Evolutionary conservation across 2,888 invertebrate species (phyloP).

Genomic region (Stegana nigrithorax): DNA sequence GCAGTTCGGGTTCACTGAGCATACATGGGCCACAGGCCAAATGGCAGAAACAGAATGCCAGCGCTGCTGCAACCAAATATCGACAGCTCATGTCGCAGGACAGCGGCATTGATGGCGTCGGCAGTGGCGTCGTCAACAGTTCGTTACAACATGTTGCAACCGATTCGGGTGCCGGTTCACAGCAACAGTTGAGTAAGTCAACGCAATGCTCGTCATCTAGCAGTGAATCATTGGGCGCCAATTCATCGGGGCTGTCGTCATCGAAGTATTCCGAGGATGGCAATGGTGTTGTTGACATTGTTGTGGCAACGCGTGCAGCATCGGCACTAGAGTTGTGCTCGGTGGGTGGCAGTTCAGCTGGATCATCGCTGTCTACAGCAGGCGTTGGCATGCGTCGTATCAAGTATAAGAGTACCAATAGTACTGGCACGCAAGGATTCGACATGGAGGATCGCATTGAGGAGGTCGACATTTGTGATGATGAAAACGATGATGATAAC

Average conservation of each 20-base stretch:
- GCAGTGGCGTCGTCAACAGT: constrained; percentile 27
- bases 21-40: constrained; percentile 52
- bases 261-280: constrained; percentile 44
- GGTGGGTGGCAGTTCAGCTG: constrained; percentile 9
- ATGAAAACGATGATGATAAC: constrained; percentile 40
- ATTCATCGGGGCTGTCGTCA: constrained; percentile 44
- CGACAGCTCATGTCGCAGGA: constrained; percentile 65
- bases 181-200: constrained; percentile 36
- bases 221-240: constrained; percentile 61
- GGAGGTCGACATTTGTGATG: constrained; percentile 55
- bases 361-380: constrained; percentile 6
- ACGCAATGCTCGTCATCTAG: constrained; percentile 50
- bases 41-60: constrained; percentile 41
- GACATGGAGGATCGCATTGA: constrained; percentile 62
- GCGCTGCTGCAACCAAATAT: constrained; percentile 19
- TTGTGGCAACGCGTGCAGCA: constrained; percentile 41
- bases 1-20: constrained; percentile 61
- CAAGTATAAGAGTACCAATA: constrained; percentile 60
- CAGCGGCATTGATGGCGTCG: constrained; percentile 66
- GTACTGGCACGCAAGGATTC: constrained; percentile 55
- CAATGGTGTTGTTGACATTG: constrained; percentile 34
- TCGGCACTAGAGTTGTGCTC: constrained; percentile 48
- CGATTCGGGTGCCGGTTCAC: constrained; percentile 37
- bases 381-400: constrained; percentile 45
- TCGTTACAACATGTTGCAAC: constrained; percentile 8